Evolutionary conservation across 2,797 vertebrate species (phyloP).

Genomic region (Notolabrus celidotus): DNA sequence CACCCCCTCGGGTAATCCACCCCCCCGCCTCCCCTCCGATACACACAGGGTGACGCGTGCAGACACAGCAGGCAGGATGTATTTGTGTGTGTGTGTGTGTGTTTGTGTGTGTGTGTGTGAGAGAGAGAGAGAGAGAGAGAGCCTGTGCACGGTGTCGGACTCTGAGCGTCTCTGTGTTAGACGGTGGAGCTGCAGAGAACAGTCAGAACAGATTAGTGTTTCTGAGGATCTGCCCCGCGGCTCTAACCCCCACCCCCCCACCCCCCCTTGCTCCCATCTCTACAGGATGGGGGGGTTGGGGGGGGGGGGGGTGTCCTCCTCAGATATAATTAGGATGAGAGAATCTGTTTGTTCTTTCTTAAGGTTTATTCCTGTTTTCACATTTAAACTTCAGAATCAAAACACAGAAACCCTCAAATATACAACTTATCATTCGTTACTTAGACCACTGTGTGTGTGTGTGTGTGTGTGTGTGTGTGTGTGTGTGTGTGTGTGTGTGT

Average conservation of each 20-base stretch:
- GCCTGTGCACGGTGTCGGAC: slow-evolving; percentile 51
- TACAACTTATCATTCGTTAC: background rate
- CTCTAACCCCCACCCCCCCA: slow-evolving; percentile 63
- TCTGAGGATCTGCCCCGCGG: slow-evolving; percentile 78
- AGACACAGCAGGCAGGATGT: slow-evolving; percentile 57
- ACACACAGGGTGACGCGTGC: slow-evolving; percentile 58
- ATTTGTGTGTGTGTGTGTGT: background rate
- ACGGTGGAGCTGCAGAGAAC: slow-evolving; percentile 79
- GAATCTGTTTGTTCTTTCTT: background rate
- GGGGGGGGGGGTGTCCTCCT: slow-evolving; percentile 21
- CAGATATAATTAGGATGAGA: slow-evolving; percentile 47
- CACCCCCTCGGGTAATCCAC: slow-evolving; percentile 64
- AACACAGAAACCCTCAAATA: background rate
- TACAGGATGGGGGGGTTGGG: slow-evolving; percentile 8
- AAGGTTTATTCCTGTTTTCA: background rate
- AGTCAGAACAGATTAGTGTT: slow-evolving; percentile 85
- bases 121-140: no score
- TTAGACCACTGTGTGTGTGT: background rate
- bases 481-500: no score
- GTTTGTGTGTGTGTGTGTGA: slow-evolving; percentile 31
- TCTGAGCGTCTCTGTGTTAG: slow-evolving; percentile 71
- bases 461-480: no score
- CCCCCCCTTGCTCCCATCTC: slow-evolving; percentile 56
- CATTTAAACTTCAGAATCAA: background rate
- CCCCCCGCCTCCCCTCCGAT: slow-evolving; percentile 25